Conservation (phyloP, 1,140 invertebrate species). For the Dryas iulia region DNA sequence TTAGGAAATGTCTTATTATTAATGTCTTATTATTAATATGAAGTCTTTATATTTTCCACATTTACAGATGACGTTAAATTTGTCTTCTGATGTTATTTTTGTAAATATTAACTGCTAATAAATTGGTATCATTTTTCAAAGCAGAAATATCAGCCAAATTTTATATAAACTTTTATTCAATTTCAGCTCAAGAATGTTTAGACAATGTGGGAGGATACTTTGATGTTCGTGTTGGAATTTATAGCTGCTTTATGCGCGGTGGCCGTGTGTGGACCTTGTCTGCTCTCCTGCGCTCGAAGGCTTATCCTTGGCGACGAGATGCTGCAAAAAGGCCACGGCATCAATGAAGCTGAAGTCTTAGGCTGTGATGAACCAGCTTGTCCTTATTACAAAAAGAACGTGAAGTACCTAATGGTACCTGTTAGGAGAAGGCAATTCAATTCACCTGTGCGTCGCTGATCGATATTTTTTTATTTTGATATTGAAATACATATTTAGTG, state of each 20-base stretch:
- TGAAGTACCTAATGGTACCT: slow-evolving; percentile 63
- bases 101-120: background rate
- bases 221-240: slow-evolving; percentile 66
- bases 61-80: background rate
- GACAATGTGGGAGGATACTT: slow-evolving; percentile 58
- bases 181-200: background rate
- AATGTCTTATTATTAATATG: no score
- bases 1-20: no score
- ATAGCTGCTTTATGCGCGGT: slow-evolving; percentile 64
- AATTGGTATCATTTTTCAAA: background rate
- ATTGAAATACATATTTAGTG: background rate
- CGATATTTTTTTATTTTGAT: background rate
- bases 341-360: slow-evolving; percentile 61
- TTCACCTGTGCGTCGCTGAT: slow-evolving; percentile 45
- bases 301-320: slow-evolving; percentile 60
- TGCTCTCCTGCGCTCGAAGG: slow-evolving; percentile 61
- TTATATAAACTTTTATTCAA: background rate
- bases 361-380: slow-evolving; percentile 71
- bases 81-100: background rate
- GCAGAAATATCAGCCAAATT: background rate
- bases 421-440: slow-evolving; percentile 45
- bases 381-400: slow-evolving; percentile 72
- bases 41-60: background rate
- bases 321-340: slow-evolving; percentile 37
- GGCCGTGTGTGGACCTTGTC: slow-evolving; percentile 62